Percentiles rank a stretch among this genome's conserved stretches.
Evolutionary conservation across 2,797 vertebrate species (phyloP).

Genomic region (Rhadinocentrus ornatus): DNA sequence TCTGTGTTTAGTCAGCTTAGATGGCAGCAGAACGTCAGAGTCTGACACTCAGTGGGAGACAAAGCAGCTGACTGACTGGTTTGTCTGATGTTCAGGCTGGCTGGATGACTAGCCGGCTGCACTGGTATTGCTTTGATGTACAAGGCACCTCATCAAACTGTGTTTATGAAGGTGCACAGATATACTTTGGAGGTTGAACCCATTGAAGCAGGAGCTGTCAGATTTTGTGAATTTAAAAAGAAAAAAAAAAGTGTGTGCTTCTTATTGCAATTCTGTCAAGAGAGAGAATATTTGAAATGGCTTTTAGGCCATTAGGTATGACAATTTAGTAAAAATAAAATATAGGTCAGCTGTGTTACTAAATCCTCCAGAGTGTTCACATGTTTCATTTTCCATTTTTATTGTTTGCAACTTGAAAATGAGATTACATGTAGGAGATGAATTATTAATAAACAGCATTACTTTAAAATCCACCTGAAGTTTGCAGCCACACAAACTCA

Average conservation of each 20-base stretch:
- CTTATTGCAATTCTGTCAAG: constrained; percentile 20
- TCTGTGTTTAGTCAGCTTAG: constrained; percentile 67
- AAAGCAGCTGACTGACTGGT: constrained; percentile 59
- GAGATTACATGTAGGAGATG: neutral
- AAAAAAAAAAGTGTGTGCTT: neutral
- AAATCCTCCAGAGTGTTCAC: neutral
- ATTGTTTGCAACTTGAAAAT: neutral
- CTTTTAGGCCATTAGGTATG: constrained; percentile 28
- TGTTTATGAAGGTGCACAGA: constrained; percentile 30
- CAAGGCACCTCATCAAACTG: constrained; percentile 40
- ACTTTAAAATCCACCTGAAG: constrained; percentile 2
- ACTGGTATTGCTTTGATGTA: constrained; percentile 55
- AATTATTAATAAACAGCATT: neutral
- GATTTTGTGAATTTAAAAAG: constrained; percentile 33
- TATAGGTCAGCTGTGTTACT: constrained; percentile 18
- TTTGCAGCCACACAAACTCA: neutral
- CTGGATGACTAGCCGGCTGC: constrained; percentile 44
- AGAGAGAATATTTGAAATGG: neutral
- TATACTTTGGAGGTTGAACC: constrained; percentile 25
- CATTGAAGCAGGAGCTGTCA: constrained; percentile 25
- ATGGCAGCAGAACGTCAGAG: constrained; percentile 58
- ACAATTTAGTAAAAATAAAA: constrained; percentile 15
- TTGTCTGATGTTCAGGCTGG: constrained; percentile 46
- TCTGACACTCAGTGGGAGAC: constrained; percentile 60
- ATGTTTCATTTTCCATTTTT: neutral